Base-by-base conservation (phyloP, 2,113 vertebrate genomes). In the Eurystomus gularis region DNA sequence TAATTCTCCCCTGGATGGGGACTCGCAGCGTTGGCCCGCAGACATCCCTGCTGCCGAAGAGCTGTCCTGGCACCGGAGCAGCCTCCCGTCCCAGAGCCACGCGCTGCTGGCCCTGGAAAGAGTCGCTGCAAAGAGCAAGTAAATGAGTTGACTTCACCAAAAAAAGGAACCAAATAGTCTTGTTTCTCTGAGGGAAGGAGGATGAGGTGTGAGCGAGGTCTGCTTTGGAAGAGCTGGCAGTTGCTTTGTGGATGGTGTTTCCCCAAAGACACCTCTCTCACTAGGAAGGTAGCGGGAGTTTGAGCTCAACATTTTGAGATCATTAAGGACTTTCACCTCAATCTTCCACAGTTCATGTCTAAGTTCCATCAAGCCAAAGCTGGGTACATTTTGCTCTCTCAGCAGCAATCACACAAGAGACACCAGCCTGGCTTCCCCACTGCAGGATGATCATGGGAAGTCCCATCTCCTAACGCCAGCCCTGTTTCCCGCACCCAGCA, bases 91-190 rank as follows among this genome's bases (percentile, higher is more conserved):
- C 85, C 85, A 62, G 24, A 65, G 62, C 68, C 24, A 17, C 87
- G 86, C 1, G 1, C 64, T 21, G 33, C 60, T 7, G 51, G 33
- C 65, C 90, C 91, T 85, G 69, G 61, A 86, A 95, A 96, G 70
- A 72, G 61, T 17, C 31, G 40, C 96, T 72, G 57, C 24, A 2
- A 79, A 76, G 66, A 77, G 79, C 75, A 91, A 89, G 92, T 90
- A 90, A 93, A 86, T 28, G 48, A 76, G 84, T 9, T 42, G 58
- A 85, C 62, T 93, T 64, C 73, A 78, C 82, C 57, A 88, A 68
- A 73, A 60, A 58, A 75, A 79, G 37, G 64, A 88, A 52, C 44
- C 68, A 49, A 66, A 23, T 14, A 46, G 35, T 61, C 35, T 37
- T 25, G 31, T 66, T 66, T 66, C 26, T 65, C 64, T 44, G 28